A percentile compares a stretch with the other conserved stretches of the same genome.
Evolutionary conservation across 1,140 invertebrate genomes (phyloP).

Genomic region (Trichonephila clavipes): DNA sequence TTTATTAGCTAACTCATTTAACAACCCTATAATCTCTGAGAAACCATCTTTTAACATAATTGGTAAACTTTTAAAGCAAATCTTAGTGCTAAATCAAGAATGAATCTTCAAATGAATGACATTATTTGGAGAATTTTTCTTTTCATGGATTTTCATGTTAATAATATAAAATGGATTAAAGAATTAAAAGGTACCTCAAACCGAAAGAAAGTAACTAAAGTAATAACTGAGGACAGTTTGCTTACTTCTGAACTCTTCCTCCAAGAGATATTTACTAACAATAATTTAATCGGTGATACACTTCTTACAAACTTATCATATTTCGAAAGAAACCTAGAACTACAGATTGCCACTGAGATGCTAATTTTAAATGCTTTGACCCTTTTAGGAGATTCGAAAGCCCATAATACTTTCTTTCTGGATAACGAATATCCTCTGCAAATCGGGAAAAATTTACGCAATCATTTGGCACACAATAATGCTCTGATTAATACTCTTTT

Average conservation of each 20-base stretch:
- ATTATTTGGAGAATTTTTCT: not conserved
- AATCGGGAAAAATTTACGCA: constrained; percentile 11
- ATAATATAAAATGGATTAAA: not conserved
- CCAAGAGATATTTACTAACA: not conserved
- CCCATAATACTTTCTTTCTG: constrained; percentile 8
- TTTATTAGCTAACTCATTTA: not conserved
- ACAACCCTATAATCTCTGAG: not conserved
- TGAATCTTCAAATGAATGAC: not conserved
- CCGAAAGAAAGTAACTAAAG: constrained; percentile 60
- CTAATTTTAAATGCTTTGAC: constrained; percentile 16
- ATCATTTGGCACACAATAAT: constrained; percentile 37
- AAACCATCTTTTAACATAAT: not conserved
- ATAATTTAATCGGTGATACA: not conserved
- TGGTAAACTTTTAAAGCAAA: not conserved
- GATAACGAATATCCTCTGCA: not conserved
- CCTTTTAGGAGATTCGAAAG: not conserved
- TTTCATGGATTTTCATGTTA: not conserved
- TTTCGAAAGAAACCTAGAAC: not conserved
- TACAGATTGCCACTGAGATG: constrained; percentile 16
- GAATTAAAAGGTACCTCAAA: not conserved
- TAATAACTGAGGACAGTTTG: not conserved
- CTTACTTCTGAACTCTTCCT: not conserved
- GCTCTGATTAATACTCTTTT: not conserved
- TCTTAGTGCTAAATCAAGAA: not conserved
- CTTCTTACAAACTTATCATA: constrained; percentile 15